phyloP scores from a whole-genome alignment of 1,140 invertebrate genomes.

The Odontomachus brunneus region DNA sequence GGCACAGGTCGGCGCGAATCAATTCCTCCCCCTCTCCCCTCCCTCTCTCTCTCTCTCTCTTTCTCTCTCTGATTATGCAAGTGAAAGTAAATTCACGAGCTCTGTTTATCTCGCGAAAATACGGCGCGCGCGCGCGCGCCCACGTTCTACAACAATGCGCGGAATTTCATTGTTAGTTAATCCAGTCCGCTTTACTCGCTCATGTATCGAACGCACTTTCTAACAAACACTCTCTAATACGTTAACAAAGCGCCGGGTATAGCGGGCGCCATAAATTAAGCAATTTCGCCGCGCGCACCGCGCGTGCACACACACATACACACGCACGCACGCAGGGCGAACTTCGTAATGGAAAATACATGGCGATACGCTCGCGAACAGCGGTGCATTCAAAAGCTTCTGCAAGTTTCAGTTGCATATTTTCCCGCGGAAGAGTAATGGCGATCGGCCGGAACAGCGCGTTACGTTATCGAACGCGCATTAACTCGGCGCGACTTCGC shows the following conservation, averaged over 20 bases:
- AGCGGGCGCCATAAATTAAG: constrained; percentile 50
- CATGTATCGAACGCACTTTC: constrained; percentile 60
- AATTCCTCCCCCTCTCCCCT: not conserved
- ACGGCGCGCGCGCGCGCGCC: not conserved
- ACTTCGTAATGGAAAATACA: constrained; percentile 58
- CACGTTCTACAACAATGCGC: constrained; percentile 38
- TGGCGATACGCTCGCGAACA: constrained; percentile 31
- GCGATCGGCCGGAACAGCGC: constrained; percentile 50
- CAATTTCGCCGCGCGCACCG: constrained; percentile 36
- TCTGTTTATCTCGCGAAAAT: constrained; percentile 58
- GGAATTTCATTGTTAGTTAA: constrained; percentile 62
- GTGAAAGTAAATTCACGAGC: constrained; percentile 54
- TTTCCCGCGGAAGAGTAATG: constrained; percentile 53
- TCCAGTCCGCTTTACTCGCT: constrained; percentile 54
- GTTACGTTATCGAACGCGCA: constrained; percentile 48
- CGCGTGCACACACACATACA: no score
- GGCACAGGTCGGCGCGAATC: not conserved
- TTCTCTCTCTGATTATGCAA: constrained; percentile 29
- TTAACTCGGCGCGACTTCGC: constrained; percentile 34
- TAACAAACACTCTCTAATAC: constrained; percentile 62
- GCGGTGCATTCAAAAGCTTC: constrained; percentile 41
- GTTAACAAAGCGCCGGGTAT: constrained; percentile 52
- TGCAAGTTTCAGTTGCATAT: constrained; percentile 59
- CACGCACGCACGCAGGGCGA: not conserved
- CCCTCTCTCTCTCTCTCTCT: no score